These are phyloP conservation scores for Ochropleura leucogaster DNA, from an alignment of 2,888 invertebrate species.

Conservation along the genomic window DNA sequence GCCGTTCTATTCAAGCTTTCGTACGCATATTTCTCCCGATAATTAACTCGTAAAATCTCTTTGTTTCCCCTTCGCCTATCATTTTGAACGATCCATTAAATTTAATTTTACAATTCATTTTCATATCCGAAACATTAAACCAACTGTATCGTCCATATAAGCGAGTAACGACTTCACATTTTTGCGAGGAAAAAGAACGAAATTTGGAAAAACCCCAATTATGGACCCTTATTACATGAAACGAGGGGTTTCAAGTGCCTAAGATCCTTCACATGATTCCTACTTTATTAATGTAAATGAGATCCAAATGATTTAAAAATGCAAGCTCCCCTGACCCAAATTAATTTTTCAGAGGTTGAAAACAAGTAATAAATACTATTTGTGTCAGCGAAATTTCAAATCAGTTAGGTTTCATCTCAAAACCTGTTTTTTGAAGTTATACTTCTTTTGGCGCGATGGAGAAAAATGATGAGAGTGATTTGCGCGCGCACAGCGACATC, in stretches of 20 bases:
- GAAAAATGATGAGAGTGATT: too few relatives aligned
- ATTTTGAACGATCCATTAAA: constrained; percentile 48
- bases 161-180: constrained; percentile 50
- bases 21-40: constrained; percentile 3
- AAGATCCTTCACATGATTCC: constrained; percentile 71
- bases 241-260: constrained; percentile 66
- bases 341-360: constrained; percentile 21
- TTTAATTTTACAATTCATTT: constrained; percentile 58
- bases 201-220: constrained; percentile 65
- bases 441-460: too few relatives aligned
- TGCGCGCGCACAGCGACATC: too few relatives aligned
- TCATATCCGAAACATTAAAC: constrained; percentile 60
- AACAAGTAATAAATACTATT: constrained; percentile 23
- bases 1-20: not conserved
- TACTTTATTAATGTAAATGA: constrained; percentile 50
- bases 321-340: constrained; percentile 7
- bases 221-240: constrained; percentile 72
- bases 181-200: constrained; percentile 46
- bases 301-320: constrained; percentile 43
- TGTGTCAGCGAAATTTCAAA: not conserved
- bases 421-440: not conserved
- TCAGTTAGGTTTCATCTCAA: constrained; percentile 17
- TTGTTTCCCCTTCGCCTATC: constrained; percentile 40
- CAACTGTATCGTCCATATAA: constrained; percentile 55
- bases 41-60: constrained; percentile 48